phyloP scores from a whole-genome alignment of 2,113 vertebrate species.

The Hoplias malabaricus region DNA sequence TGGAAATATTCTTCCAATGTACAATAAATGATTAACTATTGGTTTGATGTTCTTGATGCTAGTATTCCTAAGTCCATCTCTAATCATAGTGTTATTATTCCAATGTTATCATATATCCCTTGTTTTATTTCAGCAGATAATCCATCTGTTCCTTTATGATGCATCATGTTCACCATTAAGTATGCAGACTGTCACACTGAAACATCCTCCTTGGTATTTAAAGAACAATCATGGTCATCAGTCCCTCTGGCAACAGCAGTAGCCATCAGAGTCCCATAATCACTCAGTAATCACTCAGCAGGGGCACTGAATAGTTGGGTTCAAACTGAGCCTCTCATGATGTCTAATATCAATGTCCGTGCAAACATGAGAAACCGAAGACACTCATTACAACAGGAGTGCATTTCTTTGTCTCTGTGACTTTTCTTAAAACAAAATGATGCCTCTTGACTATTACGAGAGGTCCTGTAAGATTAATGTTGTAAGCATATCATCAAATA shows the following conservation, averaged over 20 bases:
- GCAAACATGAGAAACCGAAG: background rate
- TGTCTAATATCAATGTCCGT: background rate
- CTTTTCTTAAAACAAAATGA: background rate
- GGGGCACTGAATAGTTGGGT: slow-evolving; percentile 12
- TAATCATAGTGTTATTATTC: too few species aligned
- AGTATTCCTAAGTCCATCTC: too few species aligned
- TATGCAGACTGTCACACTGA: slow-evolving; percentile 6
- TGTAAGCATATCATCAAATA: background rate
- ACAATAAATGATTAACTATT: too few species aligned
- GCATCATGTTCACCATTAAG: slow-evolving; percentile 14
- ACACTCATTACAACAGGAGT: background rate
- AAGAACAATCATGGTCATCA: slow-evolving; percentile 25
- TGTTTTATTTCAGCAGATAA: slow-evolving; percentile 1
- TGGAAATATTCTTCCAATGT: too few species aligned
- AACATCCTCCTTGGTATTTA: slow-evolving; percentile 8
- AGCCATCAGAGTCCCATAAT: slow-evolving; percentile 31
- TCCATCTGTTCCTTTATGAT: background rate
- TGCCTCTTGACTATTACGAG: background rate
- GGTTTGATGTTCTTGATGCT: too few species aligned
- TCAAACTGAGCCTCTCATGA: slow-evolving; percentile 32
- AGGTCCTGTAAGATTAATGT: background rate
- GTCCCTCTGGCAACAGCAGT: slow-evolving; percentile 4
- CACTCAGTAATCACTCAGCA: slow-evolving; percentile 25
- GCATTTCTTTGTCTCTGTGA: background rate
- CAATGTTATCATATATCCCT: too few species aligned